These are phyloP conservation scores for Coptodon bakossiorum DNA, from an alignment of 2,113 vertebrate species.

Conservation along the genomic window DNA sequence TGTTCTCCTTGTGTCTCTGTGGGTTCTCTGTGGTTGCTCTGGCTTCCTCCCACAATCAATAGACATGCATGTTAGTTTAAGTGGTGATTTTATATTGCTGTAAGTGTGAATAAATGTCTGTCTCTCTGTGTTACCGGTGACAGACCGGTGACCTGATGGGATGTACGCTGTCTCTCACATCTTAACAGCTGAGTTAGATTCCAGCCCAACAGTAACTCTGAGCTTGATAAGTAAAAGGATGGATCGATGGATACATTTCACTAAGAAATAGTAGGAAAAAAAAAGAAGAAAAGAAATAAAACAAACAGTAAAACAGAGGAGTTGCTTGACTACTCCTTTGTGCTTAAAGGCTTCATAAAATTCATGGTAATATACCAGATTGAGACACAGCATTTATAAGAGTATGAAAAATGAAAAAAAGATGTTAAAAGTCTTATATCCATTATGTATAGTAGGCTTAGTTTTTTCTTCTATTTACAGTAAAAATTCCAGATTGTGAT, in stretches of 20 bases:
- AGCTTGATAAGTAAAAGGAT: background rate
- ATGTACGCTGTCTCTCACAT: background rate
- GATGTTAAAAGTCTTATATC: background rate
- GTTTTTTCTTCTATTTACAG: background rate
- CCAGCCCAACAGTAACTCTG: background rate
- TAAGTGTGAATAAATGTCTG: background rate
- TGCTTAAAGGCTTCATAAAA: background rate
- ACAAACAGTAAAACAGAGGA: background rate
- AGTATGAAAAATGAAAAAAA: background rate
- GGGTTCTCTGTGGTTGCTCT: background rate
- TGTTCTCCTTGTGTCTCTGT: background rate
- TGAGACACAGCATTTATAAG: background rate
- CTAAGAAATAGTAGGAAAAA: background rate
- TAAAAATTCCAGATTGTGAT: background rate
- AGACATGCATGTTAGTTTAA: background rate
- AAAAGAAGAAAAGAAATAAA: background rate
- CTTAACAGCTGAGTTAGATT: background rate
- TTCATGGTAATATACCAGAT: background rate
- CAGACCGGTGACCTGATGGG: background rate
- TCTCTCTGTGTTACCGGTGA: background rate
- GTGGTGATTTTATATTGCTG: background rate
- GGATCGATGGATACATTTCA: background rate
- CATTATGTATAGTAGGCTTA: background rate
- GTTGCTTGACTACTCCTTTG: background rate
- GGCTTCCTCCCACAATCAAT: background rate